These are phyloP conservation scores for Odontophorus gujanensis DNA, from an alignment of 2,113 vertebrate genomes.

Conservation along the genomic window DNA sequence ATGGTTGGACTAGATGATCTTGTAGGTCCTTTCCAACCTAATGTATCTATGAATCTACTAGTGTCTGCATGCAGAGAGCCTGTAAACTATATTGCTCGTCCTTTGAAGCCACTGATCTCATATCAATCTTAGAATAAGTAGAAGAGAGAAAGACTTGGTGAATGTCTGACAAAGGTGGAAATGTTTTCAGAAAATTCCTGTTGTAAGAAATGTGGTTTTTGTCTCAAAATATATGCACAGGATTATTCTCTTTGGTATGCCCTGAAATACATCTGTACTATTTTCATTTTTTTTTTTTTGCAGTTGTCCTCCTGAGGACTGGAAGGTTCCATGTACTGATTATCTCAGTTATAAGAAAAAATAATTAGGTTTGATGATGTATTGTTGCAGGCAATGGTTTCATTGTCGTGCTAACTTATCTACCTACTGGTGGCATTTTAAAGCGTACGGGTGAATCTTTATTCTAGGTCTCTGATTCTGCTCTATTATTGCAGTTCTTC, in stretches of 20 bases:
- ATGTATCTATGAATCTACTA: too few species aligned
- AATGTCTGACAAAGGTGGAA: conserved; percentile 27
- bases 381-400: neutral
- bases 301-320: too few species aligned
- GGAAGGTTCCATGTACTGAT: neutral
- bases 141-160: neutral
- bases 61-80: neutral
- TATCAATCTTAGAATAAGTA: neutral
- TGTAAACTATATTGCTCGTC: neutral
- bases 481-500: neutral
- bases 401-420: neutral
- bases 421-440: neutral
- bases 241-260: neutral
- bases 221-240: neutral
- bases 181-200: neutral
- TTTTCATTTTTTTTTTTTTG: neutral
- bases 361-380: neutral
- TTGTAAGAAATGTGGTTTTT: neutral
- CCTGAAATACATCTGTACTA: neutral
- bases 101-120: neutral
- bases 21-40: too few species aligned
- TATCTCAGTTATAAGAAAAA: neutral
- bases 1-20: too few species aligned
- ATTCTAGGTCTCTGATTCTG: neutral
- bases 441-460: neutral